These are phyloP conservation scores for Drosophila orosa DNA, from an alignment of 1,140 invertebrate species.

Conservation along the genomic window DNA sequence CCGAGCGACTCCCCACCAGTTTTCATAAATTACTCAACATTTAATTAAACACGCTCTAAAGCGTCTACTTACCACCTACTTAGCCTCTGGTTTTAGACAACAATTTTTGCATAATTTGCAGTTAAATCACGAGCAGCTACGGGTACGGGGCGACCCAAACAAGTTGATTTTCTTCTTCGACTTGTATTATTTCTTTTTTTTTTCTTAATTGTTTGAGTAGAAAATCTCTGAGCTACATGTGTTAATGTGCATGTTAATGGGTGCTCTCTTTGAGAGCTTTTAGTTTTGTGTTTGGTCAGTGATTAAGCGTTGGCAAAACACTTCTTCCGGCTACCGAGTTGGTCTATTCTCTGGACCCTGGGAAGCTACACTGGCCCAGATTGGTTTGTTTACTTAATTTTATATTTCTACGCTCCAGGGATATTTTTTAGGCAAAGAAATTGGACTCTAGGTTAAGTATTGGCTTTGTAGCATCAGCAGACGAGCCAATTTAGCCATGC, in stretches of 20 bases:
- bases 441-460: not conserved
- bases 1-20: slow-evolving; percentile 3
- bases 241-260: slow-evolving; percentile 64
- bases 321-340: slow-evolving; percentile 26
- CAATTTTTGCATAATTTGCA: slow-evolving; percentile 81
- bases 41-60: slow-evolving; percentile 82
- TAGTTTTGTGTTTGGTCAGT: slow-evolving; percentile 24
- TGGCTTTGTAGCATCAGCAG: not conserved
- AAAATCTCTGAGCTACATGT: slow-evolving; percentile 51
- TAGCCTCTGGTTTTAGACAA: slow-evolving; percentile 78
- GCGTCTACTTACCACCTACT: slow-evolving; percentile 81
- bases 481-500: not conserved
- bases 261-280: slow-evolving; percentile 5
- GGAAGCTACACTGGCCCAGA: slow-evolving; percentile 2
- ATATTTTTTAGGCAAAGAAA: not conserved
- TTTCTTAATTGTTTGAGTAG: slow-evolving; percentile 52
- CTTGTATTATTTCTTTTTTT: slow-evolving; percentile 8
- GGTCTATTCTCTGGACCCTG: not conserved
- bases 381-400: not conserved
- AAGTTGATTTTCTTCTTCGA: slow-evolving; percentile 63
- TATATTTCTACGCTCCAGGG: too few relatives aligned
- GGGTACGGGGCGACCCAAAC: slow-evolving; percentile 25
- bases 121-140: slow-evolving; percentile 66
- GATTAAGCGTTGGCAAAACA: slow-evolving; percentile 32
- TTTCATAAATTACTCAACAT: slow-evolving; percentile 83